Evolutionary conservation across 2,797 vertebrate species (phyloP).

Genomic region (Lithobates sylvaticus): DNA sequence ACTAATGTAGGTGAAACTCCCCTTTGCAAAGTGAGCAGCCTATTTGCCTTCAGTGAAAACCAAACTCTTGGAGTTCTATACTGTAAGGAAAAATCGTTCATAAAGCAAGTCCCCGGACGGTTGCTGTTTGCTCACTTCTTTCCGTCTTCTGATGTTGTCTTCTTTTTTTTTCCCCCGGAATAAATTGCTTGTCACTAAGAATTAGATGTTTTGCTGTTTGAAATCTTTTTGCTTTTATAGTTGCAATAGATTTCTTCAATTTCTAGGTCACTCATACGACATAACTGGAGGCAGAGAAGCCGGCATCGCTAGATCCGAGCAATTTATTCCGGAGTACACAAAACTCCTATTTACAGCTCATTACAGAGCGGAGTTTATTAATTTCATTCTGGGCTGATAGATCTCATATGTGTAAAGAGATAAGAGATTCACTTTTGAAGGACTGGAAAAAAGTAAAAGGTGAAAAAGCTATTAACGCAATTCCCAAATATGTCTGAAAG

Average conservation of each 20-base stretch:
- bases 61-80: no score
- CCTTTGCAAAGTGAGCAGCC: no score
- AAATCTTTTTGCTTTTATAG: conserved; percentile 51
- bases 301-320: conserved; percentile 34
- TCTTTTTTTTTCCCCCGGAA: conserved; percentile 14
- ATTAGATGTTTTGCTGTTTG: conserved; percentile 47
- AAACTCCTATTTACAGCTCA: neutral
- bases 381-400: neutral
- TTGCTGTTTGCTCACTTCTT: conserved; percentile 12
- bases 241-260: conserved; percentile 47
- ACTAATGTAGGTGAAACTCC: no score
- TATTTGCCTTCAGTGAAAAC: no score
- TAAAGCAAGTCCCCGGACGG: neutral
- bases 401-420: neutral
- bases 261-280: conserved; percentile 48
- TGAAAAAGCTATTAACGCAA: no score
- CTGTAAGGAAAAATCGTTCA: neutral
- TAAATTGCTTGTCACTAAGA: conserved; percentile 50
- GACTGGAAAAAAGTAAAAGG: no score
- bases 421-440: no score
- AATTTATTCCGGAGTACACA: neutral
- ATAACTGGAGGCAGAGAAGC: conserved; percentile 25
- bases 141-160: conserved; percentile 2
- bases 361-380: conserved; percentile 12
- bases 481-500: no score